Evolutionary conservation across 2,888 invertebrate genomes (phyloP), one percentile per base, ranked within the genome.

Genomic region (Eupithecia subfuscata): DNA sequence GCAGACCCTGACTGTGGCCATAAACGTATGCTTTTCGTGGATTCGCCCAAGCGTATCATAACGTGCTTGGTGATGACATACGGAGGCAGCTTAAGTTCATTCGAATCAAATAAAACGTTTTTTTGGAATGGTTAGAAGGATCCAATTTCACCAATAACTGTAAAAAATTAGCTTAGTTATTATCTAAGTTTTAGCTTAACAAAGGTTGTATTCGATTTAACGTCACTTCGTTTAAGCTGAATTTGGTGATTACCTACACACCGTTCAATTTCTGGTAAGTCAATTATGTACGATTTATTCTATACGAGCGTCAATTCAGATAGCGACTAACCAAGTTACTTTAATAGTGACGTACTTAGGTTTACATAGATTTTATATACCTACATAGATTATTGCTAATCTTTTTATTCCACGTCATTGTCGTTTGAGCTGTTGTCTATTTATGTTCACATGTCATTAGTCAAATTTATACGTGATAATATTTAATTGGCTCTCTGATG

Each of bases 21-120:
- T 70, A 79, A 76, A 75, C 76, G 75, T 70, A 73, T 52, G 76
- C 71, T 75, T 81, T 78, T 79, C 75, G 69, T 69, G 56, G 69
- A 73, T 69, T 71, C 71, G 40, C 60, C 70, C 65, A 60, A 74
- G 74, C 76, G 72, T 12, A 45, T 43, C 40, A 43, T 18, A 45
- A 22, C 68, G 22, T 68, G 16, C 22, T 18, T 43, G 14, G 5
- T 65, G 64, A 65, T 69, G 67, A 74, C 65, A 65, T 69, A 71
- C 34, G 22, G 34, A 64, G 48, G 40, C 4, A 40, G 14, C 7
- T 34, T 64, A 18, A 9, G 64, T 34, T 3, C 9, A 34, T 67
- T n/a, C 37, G n/a, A 56, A 22, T 56, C 52, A 56, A 56, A 4
- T 2, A 22, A n/a, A 22, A 56, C 4, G 11, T 56, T 22, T 30